phyloP scores from a whole-genome alignment of 2,888 invertebrate genomes.

The Netelia inedita region DNA sequence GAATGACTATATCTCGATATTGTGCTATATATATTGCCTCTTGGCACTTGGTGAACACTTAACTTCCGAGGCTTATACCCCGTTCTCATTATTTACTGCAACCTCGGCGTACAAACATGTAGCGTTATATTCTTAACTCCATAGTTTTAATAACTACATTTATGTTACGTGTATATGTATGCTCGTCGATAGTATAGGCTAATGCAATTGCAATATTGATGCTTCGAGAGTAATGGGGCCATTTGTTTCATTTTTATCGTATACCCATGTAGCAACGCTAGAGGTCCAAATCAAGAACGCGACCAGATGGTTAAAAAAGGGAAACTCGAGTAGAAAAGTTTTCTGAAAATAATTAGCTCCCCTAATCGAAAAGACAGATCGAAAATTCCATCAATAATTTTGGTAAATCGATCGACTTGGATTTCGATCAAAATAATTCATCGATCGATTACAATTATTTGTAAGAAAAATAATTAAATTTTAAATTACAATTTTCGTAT shows the following conservation, averaged over 20 bases:
- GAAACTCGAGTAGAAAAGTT: background rate
- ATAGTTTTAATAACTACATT: conserved; percentile 11
- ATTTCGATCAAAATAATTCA: too few relatives aligned
- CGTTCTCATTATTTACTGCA: conserved; percentile 47
- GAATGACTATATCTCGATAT: background rate
- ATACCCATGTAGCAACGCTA: background rate
- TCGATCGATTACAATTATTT: too few relatives aligned
- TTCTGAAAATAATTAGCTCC: too few relatives aligned
- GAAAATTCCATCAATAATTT: background rate
- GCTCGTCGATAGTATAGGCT: conserved; percentile 29
- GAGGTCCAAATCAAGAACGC: background rate
- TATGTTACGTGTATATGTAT: background rate
- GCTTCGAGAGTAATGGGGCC: conserved; percentile 55
- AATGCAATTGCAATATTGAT: conserved; percentile 72
- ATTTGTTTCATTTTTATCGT: background rate
- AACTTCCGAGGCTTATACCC: conserved; percentile 58
- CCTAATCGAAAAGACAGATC: background rate
- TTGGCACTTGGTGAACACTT: conserved; percentile 41
- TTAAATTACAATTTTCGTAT: background rate
- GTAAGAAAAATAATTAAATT: background rate
- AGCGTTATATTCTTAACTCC: conserved; percentile 8
- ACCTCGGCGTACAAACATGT: background rate
- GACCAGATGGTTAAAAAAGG: background rate
- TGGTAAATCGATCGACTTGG: too few relatives aligned
- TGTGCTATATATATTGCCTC: background rate